Base-by-base conservation (phyloP, 2,888 invertebrate species). In the Drosophila kuntzei region DNA sequence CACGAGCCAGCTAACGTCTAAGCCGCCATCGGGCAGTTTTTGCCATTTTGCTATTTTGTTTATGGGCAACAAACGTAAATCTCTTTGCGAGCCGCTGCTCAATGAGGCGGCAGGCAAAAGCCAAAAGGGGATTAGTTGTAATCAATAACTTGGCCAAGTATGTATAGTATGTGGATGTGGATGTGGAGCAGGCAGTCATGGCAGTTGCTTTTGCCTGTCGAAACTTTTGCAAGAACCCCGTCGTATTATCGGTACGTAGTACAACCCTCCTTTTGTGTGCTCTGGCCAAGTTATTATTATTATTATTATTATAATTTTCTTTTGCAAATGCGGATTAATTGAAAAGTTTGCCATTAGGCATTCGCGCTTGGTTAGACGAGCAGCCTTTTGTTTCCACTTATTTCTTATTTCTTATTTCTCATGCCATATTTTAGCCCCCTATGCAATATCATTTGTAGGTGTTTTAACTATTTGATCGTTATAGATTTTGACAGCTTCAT, bases 21-120 rank as follows among this genome's bases (percentile, higher is more conserved):
- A 79, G 81, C 87, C 62, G 50, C 16, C 44, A 14, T 51, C 34
- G 53, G 72, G 79, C 63, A 60, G 51, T 79, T 72, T 22, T 49
- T 58, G 78, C 71, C 79, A 71, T 69, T 80, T 71, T 66, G 77
- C 78, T 80, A 87, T 85, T 83, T 83, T 83, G 83, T 79, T 83
- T 83, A 83, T 83, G 84, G 77, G 50, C 82, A 50, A 76, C 55
- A 55, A 54, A 54, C 76, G 68, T 76, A 83, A 84, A 84, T 87
- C 87, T 76, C 70, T 83, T 36, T 59, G 65, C 57, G 49, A 62
- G 66, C 79, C 65, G 63, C 73, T 81, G 87, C 75, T 82, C 85
- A 88, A 86, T 89, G 89, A 84, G 88, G 79, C 86, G 88, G 80
- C 78, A 86, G 86, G 80, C 80, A 77, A 83, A 88, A 87, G 87